Base-by-base conservation (phyloP, 2,888 invertebrate species). In the Drosophila pseudotalamancana region DNA sequence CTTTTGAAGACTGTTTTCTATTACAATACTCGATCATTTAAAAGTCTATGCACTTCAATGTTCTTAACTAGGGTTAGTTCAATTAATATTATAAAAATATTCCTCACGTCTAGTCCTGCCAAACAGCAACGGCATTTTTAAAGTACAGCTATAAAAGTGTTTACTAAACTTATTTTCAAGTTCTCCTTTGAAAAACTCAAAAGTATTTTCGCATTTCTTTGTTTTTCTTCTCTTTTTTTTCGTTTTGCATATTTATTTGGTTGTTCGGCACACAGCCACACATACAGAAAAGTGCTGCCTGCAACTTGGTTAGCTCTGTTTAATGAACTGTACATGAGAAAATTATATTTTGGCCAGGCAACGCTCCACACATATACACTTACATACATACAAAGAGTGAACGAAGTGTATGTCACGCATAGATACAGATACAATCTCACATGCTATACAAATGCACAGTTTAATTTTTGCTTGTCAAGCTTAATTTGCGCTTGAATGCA, bases 391-490 rank as follows among this genome's bases (percentile, higher is more conserved):
- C 37, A 21, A 14, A 49, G 16, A 48, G 18, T 5, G 34, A 25
- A 6, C 16, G 23, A 16, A 21, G 37, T 37, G 35, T 19, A 19
- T 49, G 49, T 49, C 37, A 49, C 49, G 49, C 37, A 49, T 49
- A 49, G 49, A 49, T 50, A 45, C 59, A 72, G 29, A 51, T 27
- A 43, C 42, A 49, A 29, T 49, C 37, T 46, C 34, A 39, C 27
- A 64, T 59, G 43, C 43, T 37, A 57, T 32, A 63, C 57, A 70
- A 57, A 68, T 72, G 65, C 60, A 75, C 62, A 82, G 78, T 83
- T 87, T 86, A 83, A 83, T 87, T 83, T 83, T 84, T 84, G 83
- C 83, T 87, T 87, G 84, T 87, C 87, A 84, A 84, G 83, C 83
- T 84, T 87, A 81, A 84, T 84, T 84, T 87, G 87, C 87, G 84